phyloP scores from a whole-genome alignment of 2,797 vertebrate species.

The Percopsis omiscomaycus region DNA sequence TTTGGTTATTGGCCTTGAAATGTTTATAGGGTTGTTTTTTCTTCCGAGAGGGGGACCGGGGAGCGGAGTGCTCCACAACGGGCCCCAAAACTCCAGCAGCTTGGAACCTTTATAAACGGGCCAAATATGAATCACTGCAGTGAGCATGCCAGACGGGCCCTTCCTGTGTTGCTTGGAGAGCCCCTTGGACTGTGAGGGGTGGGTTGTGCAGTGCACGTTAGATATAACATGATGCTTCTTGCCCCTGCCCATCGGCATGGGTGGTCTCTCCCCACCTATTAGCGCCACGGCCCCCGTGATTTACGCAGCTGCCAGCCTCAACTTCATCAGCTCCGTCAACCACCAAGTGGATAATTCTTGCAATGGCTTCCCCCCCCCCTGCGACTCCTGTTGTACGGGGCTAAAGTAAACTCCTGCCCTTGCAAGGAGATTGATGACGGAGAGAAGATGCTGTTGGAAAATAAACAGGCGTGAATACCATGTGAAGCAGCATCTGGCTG shows the following conservation, averaged over 20 bases:
- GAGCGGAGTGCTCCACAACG: slow-evolving; percentile 62
- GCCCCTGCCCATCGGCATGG: slow-evolving; percentile 80
- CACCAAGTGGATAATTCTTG: slow-evolving; percentile 85
- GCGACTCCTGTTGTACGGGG: slow-evolving; percentile 73
- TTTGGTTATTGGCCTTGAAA: slow-evolving; percentile 67
- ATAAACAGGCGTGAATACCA: slow-evolving; percentile 83
- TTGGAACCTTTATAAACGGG: slow-evolving; percentile 77
- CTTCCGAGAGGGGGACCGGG: slow-evolving; percentile 47
- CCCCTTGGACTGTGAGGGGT: slow-evolving; percentile 57
- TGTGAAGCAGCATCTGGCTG: slow-evolving; percentile 73
- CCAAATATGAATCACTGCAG: slow-evolving; percentile 83
- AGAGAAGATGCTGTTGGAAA: slow-evolving; percentile 73
- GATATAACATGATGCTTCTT: slow-evolving; percentile 80
- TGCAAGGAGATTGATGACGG: slow-evolving; percentile 45
- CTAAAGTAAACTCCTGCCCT: slow-evolving; percentile 79
- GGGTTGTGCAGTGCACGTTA: slow-evolving; percentile 83
- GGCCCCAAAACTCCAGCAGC: slow-evolving; percentile 61
- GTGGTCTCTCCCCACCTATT: slow-evolving; percentile 91
- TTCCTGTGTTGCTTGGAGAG: slow-evolving; percentile 83
- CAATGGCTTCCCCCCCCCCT: slow-evolving; percentile 58
- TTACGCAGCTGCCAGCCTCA: slow-evolving; percentile 94
- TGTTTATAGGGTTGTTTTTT: slow-evolving; percentile 68
- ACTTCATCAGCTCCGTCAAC: slow-evolving; percentile 83
- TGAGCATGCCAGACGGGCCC: slow-evolving; percentile 74
- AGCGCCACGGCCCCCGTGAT: slow-evolving; percentile 85